Percentiles rank a stretch among this genome's conserved stretches.
Conservation (phyloP, 2,113 vertebrate species). For the Trochalopteron elliotii region DNA sequence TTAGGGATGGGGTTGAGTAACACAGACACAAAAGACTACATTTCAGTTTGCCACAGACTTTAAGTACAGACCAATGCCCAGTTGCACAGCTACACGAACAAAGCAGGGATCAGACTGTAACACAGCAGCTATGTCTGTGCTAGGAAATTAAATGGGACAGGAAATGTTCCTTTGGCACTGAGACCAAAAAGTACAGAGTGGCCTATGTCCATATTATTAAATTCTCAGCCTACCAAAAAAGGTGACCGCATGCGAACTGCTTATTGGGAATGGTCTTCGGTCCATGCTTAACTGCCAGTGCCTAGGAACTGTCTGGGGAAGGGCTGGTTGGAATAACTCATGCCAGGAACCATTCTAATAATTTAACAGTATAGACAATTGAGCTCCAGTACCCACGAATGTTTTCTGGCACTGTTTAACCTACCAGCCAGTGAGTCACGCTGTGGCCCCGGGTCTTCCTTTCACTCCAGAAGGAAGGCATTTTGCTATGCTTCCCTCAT, state of each 20-base stretch:
- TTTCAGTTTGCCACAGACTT: conserved; percentile 50
- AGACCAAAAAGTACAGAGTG: conserved; percentile 39
- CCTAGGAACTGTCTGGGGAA: conserved; percentile 22
- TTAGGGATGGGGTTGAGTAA: conserved; percentile 41
- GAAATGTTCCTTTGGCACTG: conserved; percentile 41
- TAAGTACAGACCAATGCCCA: conserved; percentile 40
- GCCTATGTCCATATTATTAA: conserved; percentile 36
- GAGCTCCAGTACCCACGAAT: conserved; percentile 21
- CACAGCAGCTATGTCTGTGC: conserved; percentile 37
- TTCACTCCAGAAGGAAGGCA: not conserved
- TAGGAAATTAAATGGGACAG: conserved; percentile 57
- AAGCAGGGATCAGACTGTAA: conserved; percentile 48
- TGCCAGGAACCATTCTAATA: conserved; percentile 49
- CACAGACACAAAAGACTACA: conserved; percentile 37
- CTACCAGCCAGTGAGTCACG: not conserved
- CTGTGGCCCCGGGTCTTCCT: conserved; percentile 7
- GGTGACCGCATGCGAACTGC: conserved; percentile 29
- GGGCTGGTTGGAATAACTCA: not conserved
- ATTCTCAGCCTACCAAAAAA: conserved; percentile 32
- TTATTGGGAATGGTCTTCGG: conserved; percentile 23
- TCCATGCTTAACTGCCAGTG: not conserved
- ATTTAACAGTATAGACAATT: conserved; percentile 44
- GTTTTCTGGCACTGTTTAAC: conserved; percentile 49
- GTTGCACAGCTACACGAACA: conserved; percentile 38
- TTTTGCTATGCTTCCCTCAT: conserved; percentile 25